Base-by-base conservation (phyloP, 2,113 vertebrate species). In the Pituophis catenifer region DNA sequence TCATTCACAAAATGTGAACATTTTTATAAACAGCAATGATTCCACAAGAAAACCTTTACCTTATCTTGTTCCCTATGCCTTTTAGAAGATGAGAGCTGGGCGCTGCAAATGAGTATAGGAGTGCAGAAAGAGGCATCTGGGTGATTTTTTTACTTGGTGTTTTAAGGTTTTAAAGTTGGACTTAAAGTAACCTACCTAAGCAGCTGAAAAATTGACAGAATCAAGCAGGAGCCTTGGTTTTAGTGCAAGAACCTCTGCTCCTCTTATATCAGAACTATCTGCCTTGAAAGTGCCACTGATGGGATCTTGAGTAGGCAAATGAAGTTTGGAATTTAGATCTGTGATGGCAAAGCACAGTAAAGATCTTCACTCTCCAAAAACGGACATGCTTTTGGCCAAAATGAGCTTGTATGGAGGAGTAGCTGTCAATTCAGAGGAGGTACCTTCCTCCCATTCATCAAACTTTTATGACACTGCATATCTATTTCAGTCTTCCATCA, bases 1-100 rank as follows among this genome's bases (percentile, higher is more conserved):
- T 58, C 89, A 89, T 58, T 89, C 88, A 92, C 58, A 92, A 85
- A 89, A 92, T 92, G 53, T 89, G 88, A 12, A n/a, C 17, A 23
- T 65, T 92, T 85, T 92, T 50, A 57, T 57, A 70, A 81, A 88
- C 53, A 85, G 52, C 19, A 88, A 19, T 3, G 48, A 11, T 54
- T 93, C 88, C 70, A 26, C 15, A 57, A 89, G 44, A 89, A 92
- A 89, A 33, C 2, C 54, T 75, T 81, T 21, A 33, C n/a, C 26
- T 52, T 33, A 52, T n/a, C 58, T 50, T n/a, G 2, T 15, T 38
- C 48, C 9, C 48, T 85, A 19, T 23, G 33, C 89, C 53, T 89
- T 21, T 24, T 70, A 58, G 70, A 59, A 88, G 48, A 48, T 55
- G 53, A 57, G 75, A 92, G 85, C 23, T 23, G 48, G 38, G 26